Evolutionary conservation across 2,797 vertebrate genomes (phyloP).

Genomic region (Pterois miles): DNA sequence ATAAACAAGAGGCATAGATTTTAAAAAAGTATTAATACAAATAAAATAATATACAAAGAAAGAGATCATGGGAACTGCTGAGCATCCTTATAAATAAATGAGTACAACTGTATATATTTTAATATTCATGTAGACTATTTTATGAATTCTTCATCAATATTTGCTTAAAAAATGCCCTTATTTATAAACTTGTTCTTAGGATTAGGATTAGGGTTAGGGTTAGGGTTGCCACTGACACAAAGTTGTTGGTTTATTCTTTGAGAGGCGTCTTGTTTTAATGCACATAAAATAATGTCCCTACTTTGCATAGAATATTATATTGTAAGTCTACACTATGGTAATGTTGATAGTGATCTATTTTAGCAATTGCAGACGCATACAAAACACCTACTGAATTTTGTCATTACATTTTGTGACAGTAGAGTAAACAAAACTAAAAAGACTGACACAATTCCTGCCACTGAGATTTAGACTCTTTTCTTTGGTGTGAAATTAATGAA

Average conservation of each 20-base stretch:
- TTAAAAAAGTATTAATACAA: no score
- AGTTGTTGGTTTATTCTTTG: background rate
- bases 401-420: background rate
- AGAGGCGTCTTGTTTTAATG: background rate
- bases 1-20: no score
- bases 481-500: background rate
- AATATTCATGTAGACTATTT: background rate
- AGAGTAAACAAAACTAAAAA: background rate
- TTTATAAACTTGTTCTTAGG: background rate
- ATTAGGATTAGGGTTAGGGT: no score
- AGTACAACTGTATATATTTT: background rate
- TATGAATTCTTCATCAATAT: background rate
- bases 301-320: background rate
- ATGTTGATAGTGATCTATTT: background rate
- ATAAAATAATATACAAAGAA: no score
- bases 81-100: background rate
- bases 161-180: background rate
- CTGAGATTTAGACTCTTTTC: background rate
- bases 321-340: background rate
- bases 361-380: background rate
- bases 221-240: no score
- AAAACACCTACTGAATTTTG: background rate
- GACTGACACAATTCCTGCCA: background rate
- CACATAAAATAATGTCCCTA: background rate
- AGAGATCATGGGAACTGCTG: background rate